Evolutionary conservation across 2,888 invertebrate species (phyloP).

Genomic region (Platypus cylindrus): DNA sequence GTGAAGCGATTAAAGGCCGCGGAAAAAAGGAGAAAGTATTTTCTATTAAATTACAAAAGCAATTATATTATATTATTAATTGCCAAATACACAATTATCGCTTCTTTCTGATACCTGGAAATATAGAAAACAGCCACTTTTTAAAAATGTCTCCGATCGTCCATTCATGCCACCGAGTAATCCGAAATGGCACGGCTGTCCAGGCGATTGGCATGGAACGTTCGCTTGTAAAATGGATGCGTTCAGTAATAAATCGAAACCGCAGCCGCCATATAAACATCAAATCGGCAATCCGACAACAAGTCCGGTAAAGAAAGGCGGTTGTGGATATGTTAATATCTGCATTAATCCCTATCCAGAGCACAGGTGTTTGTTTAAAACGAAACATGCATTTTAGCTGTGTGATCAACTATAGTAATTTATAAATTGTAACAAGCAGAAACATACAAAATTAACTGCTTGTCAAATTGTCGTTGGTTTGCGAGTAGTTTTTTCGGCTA

Average conservation of each 20-base stretch:
- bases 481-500: too few species aligned
- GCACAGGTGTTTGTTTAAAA: constrained; percentile 27
- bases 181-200: constrained; percentile 36
- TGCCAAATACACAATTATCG: too few species aligned
- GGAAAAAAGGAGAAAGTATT: constrained; percentile 19
- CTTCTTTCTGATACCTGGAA: too few species aligned
- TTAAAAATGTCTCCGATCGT: constrained; percentile 20
- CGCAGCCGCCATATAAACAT: constrained; percentile 14
- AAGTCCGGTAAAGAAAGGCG: constrained; percentile 36
- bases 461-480: too few species aligned
- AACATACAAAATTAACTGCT: too few species aligned
- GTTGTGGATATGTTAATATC: constrained; percentile 40
- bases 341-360: constrained; percentile 37
- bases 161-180: constrained; percentile 29
- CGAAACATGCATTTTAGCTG: too few species aligned
- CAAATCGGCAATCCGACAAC: constrained; percentile 23
- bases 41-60: too few species aligned
- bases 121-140: constrained; percentile 14
- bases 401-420: too few species aligned
- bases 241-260: constrained; percentile 22
- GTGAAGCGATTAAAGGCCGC: constrained; percentile 27
- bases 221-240: constrained; percentile 30
- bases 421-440: too few species aligned
- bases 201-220: constrained; percentile 43
- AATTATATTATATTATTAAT: too few species aligned